Evolutionary conservation across 2,113 vertebrate species (phyloP).

Genomic region (Dicentrarchus labrax): DNA sequence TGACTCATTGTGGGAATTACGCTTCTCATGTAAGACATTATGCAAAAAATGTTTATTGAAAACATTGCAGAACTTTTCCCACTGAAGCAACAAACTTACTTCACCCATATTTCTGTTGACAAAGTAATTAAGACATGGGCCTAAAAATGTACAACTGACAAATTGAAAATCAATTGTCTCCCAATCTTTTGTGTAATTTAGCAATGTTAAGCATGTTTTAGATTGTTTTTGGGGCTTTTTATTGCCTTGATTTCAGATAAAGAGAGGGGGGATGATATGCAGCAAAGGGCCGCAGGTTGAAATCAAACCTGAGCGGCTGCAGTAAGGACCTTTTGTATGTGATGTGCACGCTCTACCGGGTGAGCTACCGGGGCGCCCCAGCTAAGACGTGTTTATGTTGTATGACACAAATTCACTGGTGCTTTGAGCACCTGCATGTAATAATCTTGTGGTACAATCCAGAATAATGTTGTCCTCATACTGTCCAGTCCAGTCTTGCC

Average conservation of each 20-base stretch:
- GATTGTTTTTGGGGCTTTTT: too few relatives aligned
- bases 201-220: too few relatives aligned
- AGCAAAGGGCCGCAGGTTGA: too few relatives aligned
- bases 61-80: slow-evolving; percentile 31
- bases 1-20: slow-evolving; percentile 63
- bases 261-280: too few relatives aligned
- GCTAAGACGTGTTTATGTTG: neutral
- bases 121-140: neutral
- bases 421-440: neutral
- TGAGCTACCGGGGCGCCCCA: neutral
- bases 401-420: neutral
- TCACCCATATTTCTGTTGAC: neutral
- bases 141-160: neutral
- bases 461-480: neutral
- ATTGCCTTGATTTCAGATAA: too few relatives aligned
- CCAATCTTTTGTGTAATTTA: too few relatives aligned
- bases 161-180: too few relatives aligned
- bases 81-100: neutral
- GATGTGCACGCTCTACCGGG: too few relatives aligned
- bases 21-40: slow-evolving; percentile 23
- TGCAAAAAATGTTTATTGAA: slow-evolving; percentile 34
- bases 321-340: too few relatives aligned
- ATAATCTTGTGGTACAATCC: neutral
- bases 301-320: too few relatives aligned
- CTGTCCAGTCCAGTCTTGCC: neutral